Percentiles rank a stretch among this genome's conserved stretches.
Conservation (phyloP, 2,888 invertebrate genomes). For the Eupithecia insigniata region DNA sequence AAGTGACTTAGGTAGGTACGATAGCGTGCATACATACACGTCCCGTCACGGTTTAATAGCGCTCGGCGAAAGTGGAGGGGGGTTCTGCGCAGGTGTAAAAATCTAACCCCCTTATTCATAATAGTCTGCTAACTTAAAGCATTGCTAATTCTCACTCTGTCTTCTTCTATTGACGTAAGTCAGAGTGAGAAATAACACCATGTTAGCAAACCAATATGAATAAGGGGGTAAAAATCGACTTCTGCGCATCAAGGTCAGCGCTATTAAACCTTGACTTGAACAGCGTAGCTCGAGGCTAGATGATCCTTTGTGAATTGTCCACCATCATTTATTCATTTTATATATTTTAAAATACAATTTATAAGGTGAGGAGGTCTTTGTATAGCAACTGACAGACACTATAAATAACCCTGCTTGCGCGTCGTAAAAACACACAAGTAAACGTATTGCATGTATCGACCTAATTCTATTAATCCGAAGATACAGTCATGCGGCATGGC, state of each 20-base stretch:
- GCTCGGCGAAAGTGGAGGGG: too few species aligned
- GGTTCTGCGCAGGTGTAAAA: too few species aligned
- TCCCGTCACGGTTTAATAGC: too few species aligned
- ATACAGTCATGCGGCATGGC: slow-evolving; percentile 27
- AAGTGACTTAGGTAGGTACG: not conserved
- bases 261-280: too few species aligned
- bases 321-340: not conserved
- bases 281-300: not conserved
- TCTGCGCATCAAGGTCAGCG: too few species aligned
- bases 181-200: too few species aligned
- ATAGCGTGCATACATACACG: not conserved
- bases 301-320: not conserved
- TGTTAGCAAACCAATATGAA: too few species aligned
- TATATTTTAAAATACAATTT: not conserved
- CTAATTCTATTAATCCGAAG: slow-evolving; percentile 1
- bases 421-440: not conserved
- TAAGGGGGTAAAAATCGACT: too few species aligned
- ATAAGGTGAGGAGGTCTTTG: not conserved
- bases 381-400: not conserved
- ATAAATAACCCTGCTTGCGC: not conserved
- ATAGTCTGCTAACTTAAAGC: too few species aligned
- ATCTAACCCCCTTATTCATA: too few species aligned
- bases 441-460: not conserved
- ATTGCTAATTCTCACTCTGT: too few species aligned
- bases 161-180: too few species aligned